A percentile compares a stretch with the other conserved stretches of the same genome.
These are phyloP conservation scores for Drosophila watanabei DNA, from an alignment of 1,140 invertebrate species.

Conservation along the genomic window DNA sequence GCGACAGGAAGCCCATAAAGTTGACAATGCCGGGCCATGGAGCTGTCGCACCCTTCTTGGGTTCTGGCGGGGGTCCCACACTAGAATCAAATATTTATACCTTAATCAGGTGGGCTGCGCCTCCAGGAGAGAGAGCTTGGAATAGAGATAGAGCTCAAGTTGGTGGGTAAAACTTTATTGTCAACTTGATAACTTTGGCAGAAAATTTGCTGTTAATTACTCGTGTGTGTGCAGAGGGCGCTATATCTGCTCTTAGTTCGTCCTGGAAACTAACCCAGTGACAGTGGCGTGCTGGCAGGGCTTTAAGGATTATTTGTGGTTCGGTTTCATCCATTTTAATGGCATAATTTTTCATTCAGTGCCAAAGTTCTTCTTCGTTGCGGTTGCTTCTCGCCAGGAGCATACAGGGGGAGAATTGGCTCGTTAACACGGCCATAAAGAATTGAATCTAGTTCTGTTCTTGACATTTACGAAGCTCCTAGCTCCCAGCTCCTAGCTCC, in stretches of 20 bases:
- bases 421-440: constrained; percentile 70
- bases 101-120: constrained; percentile 63
- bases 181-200: constrained; percentile 69
- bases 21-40: constrained; percentile 69
- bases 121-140: constrained; percentile 12
- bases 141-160: constrained; percentile 6
- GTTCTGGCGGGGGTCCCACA: constrained; percentile 47
- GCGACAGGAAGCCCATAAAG: constrained; percentile 70
- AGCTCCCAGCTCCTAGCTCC: constrained; percentile 47
- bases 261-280: constrained; percentile 23
- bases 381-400: not conserved
- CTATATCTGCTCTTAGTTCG: not conserved
- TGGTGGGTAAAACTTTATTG: constrained; percentile 59
- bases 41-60: constrained; percentile 24
- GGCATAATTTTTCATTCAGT: constrained; percentile 70
- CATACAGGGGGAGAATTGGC: constrained; percentile 52
- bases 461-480: constrained; percentile 74
- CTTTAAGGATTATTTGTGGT: constrained; percentile 53
- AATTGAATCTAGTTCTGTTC: constrained; percentile 76
- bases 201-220: constrained; percentile 76
- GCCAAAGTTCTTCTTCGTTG: constrained; percentile 37
- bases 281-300: not conserved
- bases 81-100: constrained; percentile 75
- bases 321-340: constrained; percentile 58
- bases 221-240: constrained; percentile 52